phyloP scores from a whole-genome alignment of 2,888 invertebrate genomes.

The Philereme transversata region DNA sequence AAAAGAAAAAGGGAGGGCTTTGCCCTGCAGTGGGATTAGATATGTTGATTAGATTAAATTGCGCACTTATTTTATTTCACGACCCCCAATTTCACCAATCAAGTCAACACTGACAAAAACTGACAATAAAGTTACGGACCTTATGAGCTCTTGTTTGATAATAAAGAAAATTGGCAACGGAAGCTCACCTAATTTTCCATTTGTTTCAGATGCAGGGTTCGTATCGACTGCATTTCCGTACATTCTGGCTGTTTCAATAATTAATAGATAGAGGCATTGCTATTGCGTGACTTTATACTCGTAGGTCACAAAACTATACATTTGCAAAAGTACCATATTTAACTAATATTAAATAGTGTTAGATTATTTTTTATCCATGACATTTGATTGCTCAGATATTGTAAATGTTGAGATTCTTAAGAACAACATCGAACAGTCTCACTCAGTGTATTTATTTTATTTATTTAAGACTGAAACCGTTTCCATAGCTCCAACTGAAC shows the following conservation, averaged over 20 bases:
- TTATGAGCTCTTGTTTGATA: too few species aligned
- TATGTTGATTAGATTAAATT: too few species aligned
- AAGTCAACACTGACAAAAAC: too few species aligned
- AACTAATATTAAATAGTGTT: constrained; percentile 19
- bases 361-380: constrained; percentile 23
- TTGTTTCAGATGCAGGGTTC: constrained; percentile 48
- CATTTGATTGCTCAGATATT: constrained; percentile 20
- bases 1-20: too few species aligned
- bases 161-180: too few species aligned
- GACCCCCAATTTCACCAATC: too few species aligned
- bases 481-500: constrained; percentile 44
- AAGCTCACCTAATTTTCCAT: constrained; percentile 5
- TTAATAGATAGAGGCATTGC: constrained; percentile 47
- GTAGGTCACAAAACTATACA: constrained; percentile 30
- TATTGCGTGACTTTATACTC: constrained; percentile 43
- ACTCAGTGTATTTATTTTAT: constrained; percentile 17
- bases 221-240: constrained; percentile 30
- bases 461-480: constrained; percentile 53
- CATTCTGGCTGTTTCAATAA: constrained; percentile 45
- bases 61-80: too few species aligned
- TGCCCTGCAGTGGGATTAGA: too few species aligned
- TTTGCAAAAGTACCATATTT: constrained; percentile 14
- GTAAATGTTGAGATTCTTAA: constrained; percentile 2
- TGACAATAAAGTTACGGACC: too few species aligned
- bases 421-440: constrained; percentile 19